Evolutionary conservation across 2,888 invertebrate genomes (phyloP), one percentile per base, ranked within the genome.

Genomic region (Lasius fuliginosus): DNA sequence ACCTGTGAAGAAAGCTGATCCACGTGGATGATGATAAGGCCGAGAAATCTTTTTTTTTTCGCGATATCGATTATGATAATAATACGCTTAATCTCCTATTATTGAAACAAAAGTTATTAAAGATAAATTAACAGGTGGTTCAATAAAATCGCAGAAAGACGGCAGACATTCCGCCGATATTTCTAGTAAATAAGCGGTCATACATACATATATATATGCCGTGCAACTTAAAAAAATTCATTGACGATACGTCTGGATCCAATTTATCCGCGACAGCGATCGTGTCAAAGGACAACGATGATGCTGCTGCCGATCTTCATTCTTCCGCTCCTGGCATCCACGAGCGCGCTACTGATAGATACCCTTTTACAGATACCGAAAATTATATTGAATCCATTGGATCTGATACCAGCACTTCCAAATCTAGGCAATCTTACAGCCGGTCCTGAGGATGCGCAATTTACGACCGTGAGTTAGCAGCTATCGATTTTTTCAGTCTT

Each of bases 401-500:
- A 74, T 27, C 3, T 3, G 30, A 74, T 74, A 74, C 74, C 27
- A 36, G 4, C 11, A 3, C 5, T 74, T 0, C 12, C 60, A 30
- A 9, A 74, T 12, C 3, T 23, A 3, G 18, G 42, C 18, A 27
- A 11, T 40, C 3, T 27, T 40, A n/a, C 18, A 3, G 0, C n/a
- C 6, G n/a, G n/a, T 1, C 60, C 36, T 60, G 58, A 58, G 1
- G 42, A 73, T 40, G 73, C 58, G 6, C 15, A 5, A 1, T 42
- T 73, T 60, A 42, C 27, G 1, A 60, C 73, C 15, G 73, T 73
- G 56, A 73, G 58, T 73, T 23, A 23, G 1, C 42, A 67, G 12
- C 8, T 4, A 18, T 3, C 36, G 8, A 15, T 36, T n/a, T 71
- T 58, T 58, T 36, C 1, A 33, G 5, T 8, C n/a, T 53, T 69